These are phyloP conservation scores for Catotricha subobsoleta DNA, from an alignment of 2,888 invertebrate genomes.

Conservation along the genomic window DNA sequence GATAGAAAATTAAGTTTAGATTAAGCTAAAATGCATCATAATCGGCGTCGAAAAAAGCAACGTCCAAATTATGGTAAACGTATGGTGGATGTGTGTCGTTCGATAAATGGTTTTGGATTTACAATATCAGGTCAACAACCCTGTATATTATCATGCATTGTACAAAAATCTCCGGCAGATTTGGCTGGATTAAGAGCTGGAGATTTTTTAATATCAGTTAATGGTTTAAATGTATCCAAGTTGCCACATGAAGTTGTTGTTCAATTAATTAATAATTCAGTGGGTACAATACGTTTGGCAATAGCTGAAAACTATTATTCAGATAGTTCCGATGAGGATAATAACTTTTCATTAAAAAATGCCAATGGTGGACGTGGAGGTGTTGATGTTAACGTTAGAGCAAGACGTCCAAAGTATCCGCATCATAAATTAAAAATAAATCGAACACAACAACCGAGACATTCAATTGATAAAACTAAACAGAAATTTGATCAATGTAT, in stretches of 20 bases:
- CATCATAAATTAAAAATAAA: conserved; percentile 8
- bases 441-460: conserved; percentile 1
- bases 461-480: not conserved
- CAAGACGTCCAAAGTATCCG: conserved; percentile 8
- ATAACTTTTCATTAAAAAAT: not conserved
- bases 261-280: conserved; percentile 69
- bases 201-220: conserved; percentile 82
- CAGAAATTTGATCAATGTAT: not conserved
- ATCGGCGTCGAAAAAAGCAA: conserved; percentile 38
- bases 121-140: conserved; percentile 95
- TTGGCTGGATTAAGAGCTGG: conserved; percentile 78
- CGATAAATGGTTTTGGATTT: conserved; percentile 87
- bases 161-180: conserved; percentile 77
- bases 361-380: not conserved
- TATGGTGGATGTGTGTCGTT: conserved; percentile 63
- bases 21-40: conserved; percentile 5
- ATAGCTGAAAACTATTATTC: conserved; percentile 77
- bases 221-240: conserved; percentile 79
- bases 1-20: too few relatives aligned
- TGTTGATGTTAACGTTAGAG: not conserved
- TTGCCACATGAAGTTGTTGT: conserved; percentile 88
- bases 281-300: conserved; percentile 64
- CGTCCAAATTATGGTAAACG: conserved; percentile 39
- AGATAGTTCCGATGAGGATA: conserved; percentile 67
- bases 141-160: conserved; percentile 86